phyloP scores from a whole-genome alignment of 1,140 invertebrate species.

The Eumeta japonica region DNA sequence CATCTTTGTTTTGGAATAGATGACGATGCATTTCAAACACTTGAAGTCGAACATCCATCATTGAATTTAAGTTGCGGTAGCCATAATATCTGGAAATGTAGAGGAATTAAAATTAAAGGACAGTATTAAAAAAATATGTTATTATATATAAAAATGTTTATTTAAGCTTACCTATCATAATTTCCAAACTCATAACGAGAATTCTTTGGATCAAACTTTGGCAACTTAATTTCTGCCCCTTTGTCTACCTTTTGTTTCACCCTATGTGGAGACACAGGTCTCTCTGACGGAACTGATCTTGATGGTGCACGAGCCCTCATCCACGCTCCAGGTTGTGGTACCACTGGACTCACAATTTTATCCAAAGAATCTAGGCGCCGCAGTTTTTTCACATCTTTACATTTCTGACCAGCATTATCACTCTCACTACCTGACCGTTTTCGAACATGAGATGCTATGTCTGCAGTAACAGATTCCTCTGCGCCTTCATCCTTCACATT shows the following conservation, averaged over 20 bases:
- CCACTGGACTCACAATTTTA: constrained; percentile 90
- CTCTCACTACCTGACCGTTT: constrained; percentile 53
- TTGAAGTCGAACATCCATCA: constrained; percentile 78
- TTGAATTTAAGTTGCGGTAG: constrained; percentile 81
- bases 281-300: constrained; percentile 25
- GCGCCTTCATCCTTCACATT: neutral
- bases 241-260: constrained; percentile 36
- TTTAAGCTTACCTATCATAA: constrained; percentile 73
- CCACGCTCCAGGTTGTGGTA: constrained; percentile 83
- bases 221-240: constrained; percentile 57
- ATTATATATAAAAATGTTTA: too few relatives aligned
- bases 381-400: constrained; percentile 60
- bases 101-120: constrained; percentile 15
- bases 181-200: constrained; percentile 90
- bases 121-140: constrained; percentile 10
- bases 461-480: constrained; percentile 21
- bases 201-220: constrained; percentile 73
- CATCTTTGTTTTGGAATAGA: constrained; percentile 86
- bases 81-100: constrained; percentile 79
- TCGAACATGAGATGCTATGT: constrained; percentile 37
- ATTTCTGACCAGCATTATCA: constrained; percentile 45
- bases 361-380: constrained; percentile 72
- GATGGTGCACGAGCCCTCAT: constrained; percentile 55
- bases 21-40: constrained; percentile 76
- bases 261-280: constrained; percentile 35